A percentile compares a stretch with the other conserved stretches of the same genome.
These are phyloP conservation scores for Zootoca vivipara DNA, from an alignment of 2,113 vertebrate species.

Conservation along the genomic window DNA sequence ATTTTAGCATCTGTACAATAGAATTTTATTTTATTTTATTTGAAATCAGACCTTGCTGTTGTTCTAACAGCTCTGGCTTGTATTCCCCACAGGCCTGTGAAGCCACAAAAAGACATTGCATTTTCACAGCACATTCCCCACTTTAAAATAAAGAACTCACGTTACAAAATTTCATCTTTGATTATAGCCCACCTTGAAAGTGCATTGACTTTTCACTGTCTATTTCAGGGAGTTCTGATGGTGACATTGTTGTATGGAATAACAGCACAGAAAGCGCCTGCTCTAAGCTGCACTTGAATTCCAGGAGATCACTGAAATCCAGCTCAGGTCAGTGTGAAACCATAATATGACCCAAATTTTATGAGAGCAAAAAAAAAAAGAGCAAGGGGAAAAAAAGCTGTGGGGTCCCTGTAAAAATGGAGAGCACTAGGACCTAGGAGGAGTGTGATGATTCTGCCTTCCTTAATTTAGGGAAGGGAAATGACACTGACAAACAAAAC, in stretches of 20 bases:
- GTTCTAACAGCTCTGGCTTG: too few relatives aligned
- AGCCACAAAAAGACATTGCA: neutral
- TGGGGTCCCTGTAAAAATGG: neutral
- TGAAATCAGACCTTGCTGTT: neutral
- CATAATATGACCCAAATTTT: too few relatives aligned
- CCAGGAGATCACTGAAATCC: slow-evolving; percentile 47
- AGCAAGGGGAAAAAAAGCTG: neutral
- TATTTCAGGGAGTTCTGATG: slow-evolving; percentile 73
- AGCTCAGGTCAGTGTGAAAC: slow-evolving; percentile 57
- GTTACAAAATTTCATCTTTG: neutral
- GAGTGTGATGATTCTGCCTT: neutral
- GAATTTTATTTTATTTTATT: neutral
- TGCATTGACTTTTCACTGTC: neutral
- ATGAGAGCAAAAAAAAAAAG: too few relatives aligned
- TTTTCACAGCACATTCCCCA: neutral
- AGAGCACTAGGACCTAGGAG: neutral
- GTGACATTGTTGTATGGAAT: slow-evolving; percentile 81
- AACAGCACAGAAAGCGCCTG: slow-evolving; percentile 78
- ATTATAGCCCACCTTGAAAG: neutral
- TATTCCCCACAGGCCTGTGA: neutral
- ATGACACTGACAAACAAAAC: neutral
- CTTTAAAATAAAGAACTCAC: neutral
- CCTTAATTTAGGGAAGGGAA: neutral
- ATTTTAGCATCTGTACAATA: neutral
- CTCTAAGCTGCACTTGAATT: slow-evolving; percentile 63